phyloP scores from a whole-genome alignment of 2,113 vertebrate genomes.

The Oceanites oceanicus region DNA sequence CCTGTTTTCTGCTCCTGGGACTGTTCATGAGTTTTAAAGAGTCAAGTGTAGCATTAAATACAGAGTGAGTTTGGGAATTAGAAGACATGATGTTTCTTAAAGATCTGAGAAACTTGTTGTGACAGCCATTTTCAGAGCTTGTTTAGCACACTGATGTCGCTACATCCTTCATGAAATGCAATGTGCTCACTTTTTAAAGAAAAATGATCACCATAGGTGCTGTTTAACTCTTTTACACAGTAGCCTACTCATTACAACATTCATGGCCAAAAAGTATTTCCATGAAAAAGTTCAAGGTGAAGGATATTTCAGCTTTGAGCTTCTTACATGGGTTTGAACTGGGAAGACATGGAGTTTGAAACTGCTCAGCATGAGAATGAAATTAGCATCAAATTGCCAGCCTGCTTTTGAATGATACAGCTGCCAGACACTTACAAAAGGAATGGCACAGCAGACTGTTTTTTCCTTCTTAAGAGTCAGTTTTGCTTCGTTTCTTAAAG shows the following conservation, averaged over 20 bases:
- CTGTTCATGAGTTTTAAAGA: not conserved
- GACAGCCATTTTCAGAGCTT: not conserved
- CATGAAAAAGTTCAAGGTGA: not conserved
- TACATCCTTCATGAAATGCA: not conserved
- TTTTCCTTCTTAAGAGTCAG: not conserved
- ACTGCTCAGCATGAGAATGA: not conserved
- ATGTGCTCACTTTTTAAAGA: not conserved
- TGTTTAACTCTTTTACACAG: not conserved
- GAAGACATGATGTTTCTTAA: not conserved
- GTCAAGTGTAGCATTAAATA: not conserved
- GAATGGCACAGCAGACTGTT: not conserved
- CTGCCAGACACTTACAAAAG: not conserved
- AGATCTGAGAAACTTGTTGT: not conserved
- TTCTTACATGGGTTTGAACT: not conserved
- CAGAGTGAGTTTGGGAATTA: not conserved
- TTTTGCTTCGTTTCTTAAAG: not conserved
- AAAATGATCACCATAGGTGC: fast-evolving
- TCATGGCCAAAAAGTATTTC: not conserved
- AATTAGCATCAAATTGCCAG: not conserved
- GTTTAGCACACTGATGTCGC: not conserved
- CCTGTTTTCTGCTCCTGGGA: not conserved
- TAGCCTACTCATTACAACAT: not conserved
- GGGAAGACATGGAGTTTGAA: not conserved
- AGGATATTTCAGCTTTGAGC: not conserved
- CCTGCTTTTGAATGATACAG: not conserved